Percentiles rank a stretch among this genome's conserved stretches.
Evolutionary conservation across 2,113 vertebrate species (phyloP).

Genomic region (Cnemophilus loriae): DNA sequence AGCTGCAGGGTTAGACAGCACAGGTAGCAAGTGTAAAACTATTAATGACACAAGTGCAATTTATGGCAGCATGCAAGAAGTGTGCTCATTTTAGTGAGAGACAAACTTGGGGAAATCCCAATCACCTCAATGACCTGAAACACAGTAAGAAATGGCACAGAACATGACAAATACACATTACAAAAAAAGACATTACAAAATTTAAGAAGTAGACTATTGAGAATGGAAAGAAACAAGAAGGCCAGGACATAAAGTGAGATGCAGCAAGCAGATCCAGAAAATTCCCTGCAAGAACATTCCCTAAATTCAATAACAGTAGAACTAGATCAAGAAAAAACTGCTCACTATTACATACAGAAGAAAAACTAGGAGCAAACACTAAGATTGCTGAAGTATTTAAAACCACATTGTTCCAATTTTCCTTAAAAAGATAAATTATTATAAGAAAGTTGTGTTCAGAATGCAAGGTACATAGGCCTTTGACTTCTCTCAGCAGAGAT

Average conservation of each 20-base stretch:
- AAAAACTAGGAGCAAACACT: neutral
- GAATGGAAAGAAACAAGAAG: neutral
- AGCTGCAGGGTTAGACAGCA: neutral
- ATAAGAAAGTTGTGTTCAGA: neutral
- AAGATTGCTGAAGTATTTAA: neutral
- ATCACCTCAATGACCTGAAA: neutral
- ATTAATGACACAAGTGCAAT: neutral
- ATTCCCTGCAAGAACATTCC: neutral
- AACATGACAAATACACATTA: neutral
- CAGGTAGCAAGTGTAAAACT: neutral
- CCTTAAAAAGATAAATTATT: neutral
- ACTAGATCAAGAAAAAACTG: neutral
- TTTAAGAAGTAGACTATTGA: neutral
- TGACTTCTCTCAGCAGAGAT: neutral
- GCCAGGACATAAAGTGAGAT: neutral
- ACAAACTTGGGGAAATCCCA: neutral
- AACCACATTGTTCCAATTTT: neutral
- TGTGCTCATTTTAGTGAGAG: neutral
- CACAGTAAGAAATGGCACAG: neutral
- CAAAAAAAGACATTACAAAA: neutral
- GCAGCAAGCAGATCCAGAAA: neutral
- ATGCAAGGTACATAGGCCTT: neutral
- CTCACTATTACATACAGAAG: neutral
- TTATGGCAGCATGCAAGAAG: neutral
- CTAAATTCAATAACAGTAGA: neutral